A percentile compares a stretch with the other conserved stretches of the same genome.
These are phyloP conservation scores for Eurystomus gularis DNA, from an alignment of 2,113 vertebrate species.

Conservation along the genomic window DNA sequence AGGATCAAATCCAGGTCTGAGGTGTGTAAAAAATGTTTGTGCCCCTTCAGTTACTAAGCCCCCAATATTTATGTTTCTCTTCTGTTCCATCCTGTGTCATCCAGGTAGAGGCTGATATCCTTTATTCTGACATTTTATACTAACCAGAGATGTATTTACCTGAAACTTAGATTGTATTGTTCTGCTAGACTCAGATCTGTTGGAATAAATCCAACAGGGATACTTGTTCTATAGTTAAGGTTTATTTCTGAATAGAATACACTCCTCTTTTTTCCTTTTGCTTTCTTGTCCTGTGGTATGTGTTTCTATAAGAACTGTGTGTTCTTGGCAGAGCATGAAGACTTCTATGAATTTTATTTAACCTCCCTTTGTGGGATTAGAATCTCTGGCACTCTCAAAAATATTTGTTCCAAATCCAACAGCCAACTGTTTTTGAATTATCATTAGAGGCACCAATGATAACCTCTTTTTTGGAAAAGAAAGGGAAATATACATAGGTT, in stretches of 20 bases:
- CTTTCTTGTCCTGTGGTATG: neutral
- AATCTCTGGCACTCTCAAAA: neutral
- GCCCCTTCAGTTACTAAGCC: neutral
- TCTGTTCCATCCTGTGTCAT: neutral
- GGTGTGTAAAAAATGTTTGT: neutral
- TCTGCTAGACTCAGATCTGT: neutral
- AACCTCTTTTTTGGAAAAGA: constrained; percentile 9
- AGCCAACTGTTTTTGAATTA: constrained; percentile 18
- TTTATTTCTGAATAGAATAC: neutral
- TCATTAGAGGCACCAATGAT: neutral
- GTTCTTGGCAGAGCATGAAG: neutral
- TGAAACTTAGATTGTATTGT: neutral
- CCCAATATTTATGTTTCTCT: neutral
- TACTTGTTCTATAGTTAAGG: neutral
- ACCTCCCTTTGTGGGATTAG: neutral
- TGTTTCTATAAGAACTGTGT: neutral
- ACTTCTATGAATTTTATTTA: neutral
- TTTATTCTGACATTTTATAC: neutral
- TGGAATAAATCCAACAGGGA: neutral
- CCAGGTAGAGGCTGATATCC: neutral
- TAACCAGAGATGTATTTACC: neutral
- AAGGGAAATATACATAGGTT: constrained; percentile 35
- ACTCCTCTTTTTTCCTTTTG: neutral
- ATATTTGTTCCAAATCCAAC: constrained; percentile 45
- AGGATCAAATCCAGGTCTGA: neutral